Evolutionary conservation across 2,113 vertebrate genomes (phyloP), one percentile per base, ranked within the genome.

Genomic region (Lagenorhynchus albirostris): DNA sequence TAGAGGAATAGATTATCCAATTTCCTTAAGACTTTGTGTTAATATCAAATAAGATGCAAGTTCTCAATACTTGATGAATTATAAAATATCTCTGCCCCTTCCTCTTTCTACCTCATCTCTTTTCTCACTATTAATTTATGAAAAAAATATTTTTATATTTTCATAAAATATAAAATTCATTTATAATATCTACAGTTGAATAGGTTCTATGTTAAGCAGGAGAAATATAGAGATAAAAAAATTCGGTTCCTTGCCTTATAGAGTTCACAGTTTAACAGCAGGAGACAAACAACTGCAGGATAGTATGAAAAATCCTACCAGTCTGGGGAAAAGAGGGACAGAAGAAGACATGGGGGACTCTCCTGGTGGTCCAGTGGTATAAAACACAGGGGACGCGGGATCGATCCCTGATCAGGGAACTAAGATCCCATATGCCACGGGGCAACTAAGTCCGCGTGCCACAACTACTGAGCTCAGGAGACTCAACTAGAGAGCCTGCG

Each of bases 161-260:
- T 88, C 31, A 65, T 55, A 77, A 94, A 94, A 91, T 47, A 76
- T 91, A 95, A 91, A 91, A 83, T 91, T 67, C 14, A 44, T 79
- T 77, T 70, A 79, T 38, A 68, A 55, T 62, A 86, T 36, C 23
- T 86, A 81, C 18, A 87, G 60, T n/a, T 31, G 95, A 92, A 71
- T 77, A 33, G 50, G 31, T 81, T 81, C 41, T 70, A 70, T 20
- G 36, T 94, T 73, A 93, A 38, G 5, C n/a, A 82, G 2, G 8
- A 70, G 44, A 82, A 77, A 71, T 36, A 82, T 0, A 55, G 10
- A 79, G 10, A 77, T 68, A 55, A 91, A 83, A 62, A 71, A 65
- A 79, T 83, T 53, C 58, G 73, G 6, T 38, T 29, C 18, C 58
- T 76, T 86, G 20, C n/a, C 12, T 79, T 65, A 68, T 2, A 63